Percentiles rank a stretch among this genome's conserved stretches.
phyloP scores from a whole-genome alignment of 2,797 vertebrate species.

The Neosalanx taihuensis region DNA sequence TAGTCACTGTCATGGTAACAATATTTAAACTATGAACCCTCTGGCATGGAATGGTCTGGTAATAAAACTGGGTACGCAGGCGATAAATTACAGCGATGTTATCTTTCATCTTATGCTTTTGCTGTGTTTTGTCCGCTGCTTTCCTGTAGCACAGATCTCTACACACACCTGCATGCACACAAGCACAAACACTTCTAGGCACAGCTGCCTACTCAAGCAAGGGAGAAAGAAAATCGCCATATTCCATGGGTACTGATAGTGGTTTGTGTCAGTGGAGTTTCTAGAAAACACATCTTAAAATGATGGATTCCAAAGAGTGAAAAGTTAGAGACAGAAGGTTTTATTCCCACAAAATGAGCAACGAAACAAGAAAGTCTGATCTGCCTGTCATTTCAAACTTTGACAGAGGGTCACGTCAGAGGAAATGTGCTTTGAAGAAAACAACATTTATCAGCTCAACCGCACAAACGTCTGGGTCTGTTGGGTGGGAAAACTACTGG shows the following conservation, averaged over 20 bases:
- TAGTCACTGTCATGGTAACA: constrained; percentile 17
- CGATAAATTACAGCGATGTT: constrained; percentile 16
- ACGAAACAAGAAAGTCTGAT: constrained; percentile 23
- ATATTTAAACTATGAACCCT: constrained; percentile 23
- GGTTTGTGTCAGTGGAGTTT: constrained; percentile 14
- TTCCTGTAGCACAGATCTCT: constrained; percentile 1
- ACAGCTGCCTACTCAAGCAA: neutral
- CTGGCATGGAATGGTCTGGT: constrained; percentile 21
- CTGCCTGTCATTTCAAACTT: constrained; percentile 28
- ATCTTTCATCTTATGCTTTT: constrained; percentile 12
- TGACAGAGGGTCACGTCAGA: constrained; percentile 23
- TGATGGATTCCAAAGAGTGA: neutral
- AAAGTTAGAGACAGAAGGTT: constrained; percentile 3
- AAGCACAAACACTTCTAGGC: neutral
- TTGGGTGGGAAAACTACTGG: constrained; percentile 48
- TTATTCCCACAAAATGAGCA: constrained; percentile 17
- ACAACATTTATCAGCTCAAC: constrained; percentile 40
- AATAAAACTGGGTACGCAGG: constrained; percentile 15
- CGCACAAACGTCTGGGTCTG: constrained; percentile 28
- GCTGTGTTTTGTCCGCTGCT: constrained; percentile 6
- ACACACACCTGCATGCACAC: neutral
- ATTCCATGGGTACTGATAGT: neutral
- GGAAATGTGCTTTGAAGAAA: constrained; percentile 50
- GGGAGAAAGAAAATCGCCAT: neutral
- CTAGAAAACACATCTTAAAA: constrained; percentile 23